Evolutionary conservation across 2,888 invertebrate genomes (phyloP).

Genomic region (Andrena fulva): DNA sequence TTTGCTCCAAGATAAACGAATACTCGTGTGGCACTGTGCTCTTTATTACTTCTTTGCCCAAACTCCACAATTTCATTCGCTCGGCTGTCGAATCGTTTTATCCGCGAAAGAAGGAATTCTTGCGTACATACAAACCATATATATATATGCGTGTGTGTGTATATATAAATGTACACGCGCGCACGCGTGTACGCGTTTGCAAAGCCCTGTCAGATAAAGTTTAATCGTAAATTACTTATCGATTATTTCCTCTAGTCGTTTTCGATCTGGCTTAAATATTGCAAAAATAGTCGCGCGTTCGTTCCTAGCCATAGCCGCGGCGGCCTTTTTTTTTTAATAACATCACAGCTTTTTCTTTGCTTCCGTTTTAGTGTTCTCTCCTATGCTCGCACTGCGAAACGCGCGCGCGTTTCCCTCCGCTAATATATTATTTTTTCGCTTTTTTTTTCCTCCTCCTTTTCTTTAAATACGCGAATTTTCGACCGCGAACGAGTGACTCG

Average conservation of each 20-base stretch:
- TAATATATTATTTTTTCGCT: background rate
- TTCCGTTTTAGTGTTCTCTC: slow-evolving; percentile 19
- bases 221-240: slow-evolving; percentile 30
- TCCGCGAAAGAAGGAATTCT: slow-evolving; percentile 10
- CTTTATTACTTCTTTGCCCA: slow-evolving; percentile 1
- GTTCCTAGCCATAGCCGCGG: slow-evolving; percentile 39
- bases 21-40: slow-evolving; percentile 18
- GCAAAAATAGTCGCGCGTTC: slow-evolving; percentile 68
- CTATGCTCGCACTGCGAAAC: slow-evolving; percentile 16
- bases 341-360: slow-evolving; percentile 61
- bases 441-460: background rate
- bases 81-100: slow-evolving; percentile 8
- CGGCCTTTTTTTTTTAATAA: slow-evolving; percentile 48
- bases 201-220: slow-evolving; percentile 31
- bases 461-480: slow-evolving; percentile 31
- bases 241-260: slow-evolving; percentile 12
- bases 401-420: background rate
- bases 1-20: slow-evolving; percentile 4
- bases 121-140: slow-evolving; percentile 23
- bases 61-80: background rate
- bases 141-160: background rate
- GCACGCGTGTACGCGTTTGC: slow-evolving; percentile 20
- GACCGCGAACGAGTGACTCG: slow-evolving; percentile 33
- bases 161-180: slow-evolving; percentile 5
- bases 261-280: slow-evolving; percentile 62